These are phyloP conservation scores for Caradrina clavipalpis DNA, from an alignment of 2,888 invertebrate genomes.

Conservation along the genomic window DNA sequence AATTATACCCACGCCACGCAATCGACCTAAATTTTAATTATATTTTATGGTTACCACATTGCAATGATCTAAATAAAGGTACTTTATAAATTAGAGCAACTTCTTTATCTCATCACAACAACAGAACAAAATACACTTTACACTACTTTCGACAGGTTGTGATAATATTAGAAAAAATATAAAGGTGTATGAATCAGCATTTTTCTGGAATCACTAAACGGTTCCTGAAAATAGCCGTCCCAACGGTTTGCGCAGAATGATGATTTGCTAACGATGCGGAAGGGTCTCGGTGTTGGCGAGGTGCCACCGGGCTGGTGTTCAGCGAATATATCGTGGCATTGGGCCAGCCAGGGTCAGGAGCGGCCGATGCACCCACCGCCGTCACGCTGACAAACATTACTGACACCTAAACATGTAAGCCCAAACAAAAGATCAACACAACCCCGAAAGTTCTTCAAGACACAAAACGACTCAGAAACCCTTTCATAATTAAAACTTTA, in stretches of 20 bases:
- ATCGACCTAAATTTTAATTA: conserved; percentile 50
- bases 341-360: conserved; percentile 91
- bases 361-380: conserved; percentile 85
- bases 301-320: conserved; percentile 78
- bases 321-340: conserved; percentile 86
- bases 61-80: conserved; percentile 10
- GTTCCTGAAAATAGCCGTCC: conserved; percentile 64
- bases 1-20: conserved; percentile 30
- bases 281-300: conserved; percentile 82
- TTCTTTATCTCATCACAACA: background rate
- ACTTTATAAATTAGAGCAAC: conserved; percentile 17
- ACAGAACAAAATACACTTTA: background rate
- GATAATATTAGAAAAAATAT: background rate
- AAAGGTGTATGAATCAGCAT: conserved; percentile 53
- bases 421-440: conserved; percentile 50
- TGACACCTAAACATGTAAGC: conserved; percentile 56
- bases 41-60: conserved; percentile 52
- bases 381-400: conserved; percentile 73
- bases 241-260: conserved; percentile 76
- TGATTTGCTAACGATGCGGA: conserved; percentile 86
- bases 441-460: conserved; percentile 20
- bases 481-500: conserved; percentile 62
- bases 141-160: background rate
- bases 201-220: conserved; percentile 57
- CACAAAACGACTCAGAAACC: conserved; percentile 48